Evolutionary conservation across 2,113 vertebrate species (phyloP), one percentile per base, ranked within the genome.

Genomic region (Callipepla californica): DNA sequence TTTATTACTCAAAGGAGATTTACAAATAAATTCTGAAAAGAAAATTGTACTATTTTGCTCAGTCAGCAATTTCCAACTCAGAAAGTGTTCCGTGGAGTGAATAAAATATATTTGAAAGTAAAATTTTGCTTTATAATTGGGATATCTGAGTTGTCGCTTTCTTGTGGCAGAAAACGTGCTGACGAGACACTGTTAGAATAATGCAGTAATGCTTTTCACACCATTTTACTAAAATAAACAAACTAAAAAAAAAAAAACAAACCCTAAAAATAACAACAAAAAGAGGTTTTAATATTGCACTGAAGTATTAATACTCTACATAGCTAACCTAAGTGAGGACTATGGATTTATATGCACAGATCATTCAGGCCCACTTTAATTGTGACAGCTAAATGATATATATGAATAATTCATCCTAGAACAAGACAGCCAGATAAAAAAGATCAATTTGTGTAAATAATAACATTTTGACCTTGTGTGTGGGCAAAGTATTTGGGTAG

Each of bases 1-100:
- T 83, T 94, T 92, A 94, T 90, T 90, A 90, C 90, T 94, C 91
- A 84, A 40, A 79, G 78, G 91, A 89, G 42, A 87, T 91, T 94
- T 90, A 66, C 34, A 93, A 93, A 93, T 83, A 96, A 88, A 91
- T 25, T 82, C 63, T 89, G 87, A 85, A 89, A 91, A 91, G 42
- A 70, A 89, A 92, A 72, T 61, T 53, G 6, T 77, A 73, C 74
- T 85, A 5, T 93, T 92, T 87, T 91, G 72, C 93, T 83, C 65
- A 94, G 42, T 38, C 72, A 92, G 75, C 79, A 95, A 45, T 85
- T 47, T 94, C 67, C 77, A 94, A 93, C 55, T 78, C 38, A 38
- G 47, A 68, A 92, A 91, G 59, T 77, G 32, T 23, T 92, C 34
- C 70, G 89, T 32, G 23, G 51, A 25, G 18, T 94, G 79, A 93